phyloP scores from a whole-genome alignment of 2,113 vertebrate genomes.

The Leucopsar rothschildi region DNA sequence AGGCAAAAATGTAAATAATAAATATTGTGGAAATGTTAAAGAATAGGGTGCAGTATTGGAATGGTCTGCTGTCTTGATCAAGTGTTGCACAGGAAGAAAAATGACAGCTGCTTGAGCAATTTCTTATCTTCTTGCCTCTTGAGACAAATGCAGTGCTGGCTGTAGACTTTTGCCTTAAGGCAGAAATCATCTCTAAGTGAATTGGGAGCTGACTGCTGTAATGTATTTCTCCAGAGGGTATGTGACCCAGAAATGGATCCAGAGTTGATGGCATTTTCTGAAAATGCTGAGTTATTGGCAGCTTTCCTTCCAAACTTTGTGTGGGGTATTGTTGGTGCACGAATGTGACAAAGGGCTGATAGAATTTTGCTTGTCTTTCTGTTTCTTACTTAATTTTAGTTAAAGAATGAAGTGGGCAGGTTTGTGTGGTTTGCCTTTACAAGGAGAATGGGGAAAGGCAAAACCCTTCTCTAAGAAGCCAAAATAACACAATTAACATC shows the following conservation, averaged over 20 bases:
- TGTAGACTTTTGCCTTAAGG: slow-evolving; percentile 14
- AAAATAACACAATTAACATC: neutral
- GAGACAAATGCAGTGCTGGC: neutral
- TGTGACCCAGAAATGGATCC: slow-evolving; percentile 37
- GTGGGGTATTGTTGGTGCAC: neutral
- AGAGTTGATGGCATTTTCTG: neutral
- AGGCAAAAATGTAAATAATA: neutral
- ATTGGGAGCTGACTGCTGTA: neutral
- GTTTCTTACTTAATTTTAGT: neutral
- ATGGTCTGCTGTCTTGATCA: neutral
- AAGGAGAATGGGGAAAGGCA: neutral
- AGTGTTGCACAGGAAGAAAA: neutral
- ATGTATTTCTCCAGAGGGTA: slow-evolving; percentile 20
- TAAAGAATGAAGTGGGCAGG: neutral
- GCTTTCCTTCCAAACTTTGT: neutral
- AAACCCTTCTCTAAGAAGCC: neutral
- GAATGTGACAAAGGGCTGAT: neutral
- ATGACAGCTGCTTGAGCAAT: neutral
- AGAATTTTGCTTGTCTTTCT: neutral
- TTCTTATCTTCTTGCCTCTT: neutral
- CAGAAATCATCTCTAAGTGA: slow-evolving; percentile 13
- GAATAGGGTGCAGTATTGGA: neutral
- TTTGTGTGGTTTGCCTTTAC: neutral
- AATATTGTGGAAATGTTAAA: neutral
- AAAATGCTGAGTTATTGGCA: neutral